A percentile compares a stretch with the other conserved stretches of the same genome.
These are phyloP conservation scores for Drosophila imparisetae DNA, from an alignment of 2,888 invertebrate genomes.

Conservation along the genomic window DNA sequence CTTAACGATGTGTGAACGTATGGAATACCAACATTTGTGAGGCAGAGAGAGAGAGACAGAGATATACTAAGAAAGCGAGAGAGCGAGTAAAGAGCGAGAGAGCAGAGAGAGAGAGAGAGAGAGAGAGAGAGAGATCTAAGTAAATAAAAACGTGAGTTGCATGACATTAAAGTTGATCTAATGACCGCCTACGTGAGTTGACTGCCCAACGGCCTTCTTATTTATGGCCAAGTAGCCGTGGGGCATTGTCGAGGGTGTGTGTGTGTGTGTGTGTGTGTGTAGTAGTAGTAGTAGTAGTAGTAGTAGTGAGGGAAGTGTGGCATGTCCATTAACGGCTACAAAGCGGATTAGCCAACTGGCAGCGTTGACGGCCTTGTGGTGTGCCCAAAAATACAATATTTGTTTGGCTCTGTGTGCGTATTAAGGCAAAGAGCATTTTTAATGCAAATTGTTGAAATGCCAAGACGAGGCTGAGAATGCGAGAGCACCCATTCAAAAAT, in stretches of 20 bases:
- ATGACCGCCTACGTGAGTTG: conserved; percentile 72
- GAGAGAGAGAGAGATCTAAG: conserved; percentile 51
- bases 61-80: background rate
- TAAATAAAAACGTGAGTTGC: conserved; percentile 76
- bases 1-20: conserved; percentile 50
- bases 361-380: conserved; percentile 41
- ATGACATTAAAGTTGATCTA: conserved; percentile 73
- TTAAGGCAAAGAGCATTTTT: conserved; percentile 57
- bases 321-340: conserved; percentile 57
- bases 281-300: background rate
- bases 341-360: conserved; percentile 63
- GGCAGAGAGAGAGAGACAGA: background rate
- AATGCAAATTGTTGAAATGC: conserved; percentile 57
- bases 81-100: conserved; percentile 12
- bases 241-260: background rate
- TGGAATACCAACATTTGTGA: conserved; percentile 49
- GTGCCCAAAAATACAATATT: conserved; percentile 16
- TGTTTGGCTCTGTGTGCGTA: background rate
- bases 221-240: conserved; percentile 36
- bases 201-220: conserved; percentile 53
- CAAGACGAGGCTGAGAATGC: conserved; percentile 21
- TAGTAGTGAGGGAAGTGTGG: background rate
- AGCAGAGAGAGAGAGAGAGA: conserved; percentile 3
- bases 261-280: background rate
- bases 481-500: conserved; percentile 3